Evolutionary conservation across 2,113 vertebrate species (phyloP).

Genomic region (Semicossyphus pulcher): DNA sequence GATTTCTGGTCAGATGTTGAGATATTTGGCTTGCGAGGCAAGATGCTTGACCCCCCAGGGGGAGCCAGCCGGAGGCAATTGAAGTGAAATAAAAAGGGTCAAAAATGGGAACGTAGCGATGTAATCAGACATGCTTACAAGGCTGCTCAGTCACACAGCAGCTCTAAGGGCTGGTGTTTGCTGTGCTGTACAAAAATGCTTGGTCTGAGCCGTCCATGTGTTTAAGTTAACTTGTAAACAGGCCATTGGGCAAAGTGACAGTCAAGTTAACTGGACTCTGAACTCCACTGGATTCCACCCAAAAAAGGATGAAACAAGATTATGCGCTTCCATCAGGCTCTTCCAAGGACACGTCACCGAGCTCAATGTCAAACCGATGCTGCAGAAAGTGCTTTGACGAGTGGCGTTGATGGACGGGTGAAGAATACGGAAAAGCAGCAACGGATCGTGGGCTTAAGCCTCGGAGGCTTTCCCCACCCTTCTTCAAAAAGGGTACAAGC

Average conservation of each 20-base stretch:
- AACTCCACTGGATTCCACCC: slow-evolving; percentile 25
- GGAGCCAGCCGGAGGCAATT: background rate
- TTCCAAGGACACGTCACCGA: slow-evolving; percentile 59
- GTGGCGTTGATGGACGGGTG: slow-evolving; percentile 53
- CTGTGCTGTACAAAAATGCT: slow-evolving; percentile 15
- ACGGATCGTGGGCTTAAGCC: slow-evolving; percentile 19
- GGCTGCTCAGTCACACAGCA: slow-evolving; percentile 10
- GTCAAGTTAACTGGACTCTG: slow-evolving; percentile 29
- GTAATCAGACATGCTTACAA: slow-evolving; percentile 40
- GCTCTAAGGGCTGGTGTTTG: background rate
- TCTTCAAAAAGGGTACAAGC: slow-evolving; percentile 9
- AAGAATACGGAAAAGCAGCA: slow-evolving; percentile 45
- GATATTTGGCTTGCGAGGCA: slow-evolving; percentile 30
- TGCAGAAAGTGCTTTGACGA: slow-evolving; percentile 46
- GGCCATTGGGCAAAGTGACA: slow-evolving; percentile 11
- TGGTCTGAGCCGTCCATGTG: background rate
- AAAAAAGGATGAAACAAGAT: slow-evolving; percentile 59
- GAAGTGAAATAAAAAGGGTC: slow-evolving; percentile 14
- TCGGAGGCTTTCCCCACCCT: background rate
- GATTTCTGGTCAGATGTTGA: slow-evolving; percentile 13
- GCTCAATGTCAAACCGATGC: slow-evolving; percentile 64
- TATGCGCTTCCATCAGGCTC: slow-evolving; percentile 66
- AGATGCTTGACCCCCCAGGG: slow-evolving; percentile 20
- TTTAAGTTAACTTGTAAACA: slow-evolving; percentile 4
- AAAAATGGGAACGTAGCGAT: background rate